Evolutionary conservation across 2,113 vertebrate genomes (phyloP).

Genomic region (Neolamprologus longior): DNA sequence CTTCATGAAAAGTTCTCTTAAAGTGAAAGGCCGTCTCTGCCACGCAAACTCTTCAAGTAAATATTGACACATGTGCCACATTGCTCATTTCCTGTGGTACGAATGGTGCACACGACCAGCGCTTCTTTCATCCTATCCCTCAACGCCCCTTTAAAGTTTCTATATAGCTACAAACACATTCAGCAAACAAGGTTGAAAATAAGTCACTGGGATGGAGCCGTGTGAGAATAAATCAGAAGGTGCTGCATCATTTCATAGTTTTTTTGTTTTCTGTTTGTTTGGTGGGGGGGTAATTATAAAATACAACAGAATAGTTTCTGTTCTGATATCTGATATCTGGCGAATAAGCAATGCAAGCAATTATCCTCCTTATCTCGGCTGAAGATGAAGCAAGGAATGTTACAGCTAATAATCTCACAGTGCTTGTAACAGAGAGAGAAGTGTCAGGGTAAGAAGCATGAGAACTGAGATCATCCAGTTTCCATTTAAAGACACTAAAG

Average conservation of each 20-base stretch:
- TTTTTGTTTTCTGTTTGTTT: background rate
- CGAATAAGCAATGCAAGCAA: background rate
- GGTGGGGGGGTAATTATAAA: background rate
- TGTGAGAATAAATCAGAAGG: background rate
- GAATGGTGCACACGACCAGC: conserved; percentile 32
- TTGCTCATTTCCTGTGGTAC: conserved; percentile 43
- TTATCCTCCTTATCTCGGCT: background rate
- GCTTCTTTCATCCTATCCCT: conserved; percentile 24
- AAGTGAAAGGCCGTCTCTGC: background rate
- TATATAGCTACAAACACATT: conserved; percentile 8
- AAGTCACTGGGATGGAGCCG: background rate
- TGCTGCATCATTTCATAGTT: background rate
- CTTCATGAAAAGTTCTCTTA: conserved; percentile 2
- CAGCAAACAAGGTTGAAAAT: conserved; percentile 18
- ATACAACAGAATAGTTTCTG: background rate
- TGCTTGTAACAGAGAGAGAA: background rate
- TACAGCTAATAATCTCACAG: background rate
- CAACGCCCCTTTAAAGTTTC: conserved; percentile 1
- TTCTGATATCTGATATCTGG: background rate
- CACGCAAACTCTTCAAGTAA: conserved; percentile 20
- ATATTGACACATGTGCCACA: conserved; percentile 48
- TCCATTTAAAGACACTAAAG: conserved; percentile 59
- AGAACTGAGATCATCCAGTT: conserved; percentile 43
- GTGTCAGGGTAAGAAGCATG: conserved; percentile 4
- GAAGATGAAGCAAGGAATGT: background rate